phyloP scores from a whole-genome alignment of 2,888 invertebrate genomes.

The Protonemura montana region DNA sequence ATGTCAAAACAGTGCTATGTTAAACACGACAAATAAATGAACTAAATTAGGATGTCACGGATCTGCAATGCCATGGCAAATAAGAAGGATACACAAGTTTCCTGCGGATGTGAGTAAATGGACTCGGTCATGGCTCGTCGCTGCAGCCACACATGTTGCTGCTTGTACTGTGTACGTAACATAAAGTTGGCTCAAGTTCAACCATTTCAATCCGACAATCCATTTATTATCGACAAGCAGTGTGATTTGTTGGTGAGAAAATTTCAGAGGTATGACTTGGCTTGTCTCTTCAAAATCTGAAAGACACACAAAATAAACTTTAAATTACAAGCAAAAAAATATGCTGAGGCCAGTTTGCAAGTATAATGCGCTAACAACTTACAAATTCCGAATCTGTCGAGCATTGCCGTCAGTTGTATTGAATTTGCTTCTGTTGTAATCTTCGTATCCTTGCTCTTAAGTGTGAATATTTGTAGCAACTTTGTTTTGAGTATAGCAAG shows the following conservation, averaged over 20 bases:
- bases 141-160: constrained; percentile 36
- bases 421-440: constrained; percentile 1
- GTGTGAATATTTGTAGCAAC: constrained; percentile 40
- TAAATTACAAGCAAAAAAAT: not conserved
- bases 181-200: constrained; percentile 34
- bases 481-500: constrained; percentile 41
- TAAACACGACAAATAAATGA: too few species aligned
- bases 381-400: constrained; percentile 42
- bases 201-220: constrained; percentile 43
- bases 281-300: not conserved
- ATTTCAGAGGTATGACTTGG: constrained; percentile 22
- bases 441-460: constrained; percentile 31
- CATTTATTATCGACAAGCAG: constrained; percentile 43
- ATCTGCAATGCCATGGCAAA: too few species aligned
- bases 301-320: constrained; percentile 14
- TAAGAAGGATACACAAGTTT: constrained; percentile 48
- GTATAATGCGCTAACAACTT: not conserved
- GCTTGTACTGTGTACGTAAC: constrained; percentile 33
- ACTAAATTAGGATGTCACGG: too few species aligned
- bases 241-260: constrained; percentile 35
- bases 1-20: too few species aligned
- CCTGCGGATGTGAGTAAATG: constrained; percentile 44
- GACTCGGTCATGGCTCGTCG: constrained; percentile 23
- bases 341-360: constrained; percentile 29
- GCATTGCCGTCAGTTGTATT: constrained; percentile 27